Evolutionary conservation across 1,140 invertebrate genomes (phyloP).

Genomic region (Cyphomyrmex costatus): DNA sequence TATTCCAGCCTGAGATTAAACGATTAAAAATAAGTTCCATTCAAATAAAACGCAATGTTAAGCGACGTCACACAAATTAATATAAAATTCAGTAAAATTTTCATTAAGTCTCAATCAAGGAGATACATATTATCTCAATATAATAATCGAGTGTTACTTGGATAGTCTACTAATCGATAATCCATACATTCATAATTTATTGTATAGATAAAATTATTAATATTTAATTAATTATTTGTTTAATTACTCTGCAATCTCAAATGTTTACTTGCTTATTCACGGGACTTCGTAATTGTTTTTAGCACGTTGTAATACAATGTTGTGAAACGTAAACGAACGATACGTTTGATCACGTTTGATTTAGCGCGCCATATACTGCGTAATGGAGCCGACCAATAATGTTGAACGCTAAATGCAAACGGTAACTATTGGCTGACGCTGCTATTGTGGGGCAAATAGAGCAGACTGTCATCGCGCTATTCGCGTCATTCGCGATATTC

Average conservation of each 20-base stretch:
- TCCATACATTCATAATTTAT: not conserved
- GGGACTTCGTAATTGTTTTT: not conserved
- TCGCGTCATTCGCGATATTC: no score
- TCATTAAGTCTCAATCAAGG: no score
- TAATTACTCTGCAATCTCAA: constrained; percentile 1
- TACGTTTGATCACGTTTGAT: constrained; percentile 2
- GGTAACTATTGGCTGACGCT: not conserved
- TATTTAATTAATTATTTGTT: not conserved
- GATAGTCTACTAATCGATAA: no score
- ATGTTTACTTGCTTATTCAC: no score
- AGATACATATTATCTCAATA: no score
- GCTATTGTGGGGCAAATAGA: not conserved
- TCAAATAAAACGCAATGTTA: no score
- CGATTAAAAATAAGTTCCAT: not conserved
- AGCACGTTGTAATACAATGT: not conserved
- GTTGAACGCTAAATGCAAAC: not conserved
- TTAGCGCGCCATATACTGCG: not conserved
- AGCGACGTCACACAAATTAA: no score
- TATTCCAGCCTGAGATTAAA: not conserved
- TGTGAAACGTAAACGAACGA: not conserved
- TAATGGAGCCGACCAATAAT: constrained; percentile 47
- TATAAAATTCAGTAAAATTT: no score
- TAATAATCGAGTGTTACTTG: not conserved
- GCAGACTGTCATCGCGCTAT: constrained; percentile 19
- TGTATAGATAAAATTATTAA: not conserved